Percentiles rank a stretch among this genome's conserved stretches.
phyloP scores from a whole-genome alignment of 2,113 vertebrate species.

The Microtus montanus region DNA sequence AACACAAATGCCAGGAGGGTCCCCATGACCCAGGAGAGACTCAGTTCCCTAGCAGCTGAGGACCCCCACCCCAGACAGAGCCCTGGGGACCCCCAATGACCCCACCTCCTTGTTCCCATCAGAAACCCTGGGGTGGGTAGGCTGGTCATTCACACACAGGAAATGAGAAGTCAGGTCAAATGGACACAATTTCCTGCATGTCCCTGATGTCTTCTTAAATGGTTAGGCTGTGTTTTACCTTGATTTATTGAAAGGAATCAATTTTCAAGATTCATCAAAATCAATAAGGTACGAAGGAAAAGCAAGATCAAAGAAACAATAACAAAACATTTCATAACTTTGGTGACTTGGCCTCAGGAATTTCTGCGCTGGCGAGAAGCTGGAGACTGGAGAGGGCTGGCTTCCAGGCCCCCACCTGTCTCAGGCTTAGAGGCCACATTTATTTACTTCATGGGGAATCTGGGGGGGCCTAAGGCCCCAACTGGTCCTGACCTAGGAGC shows the following conservation, averaged over 20 bases:
- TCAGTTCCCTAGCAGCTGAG: not conserved
- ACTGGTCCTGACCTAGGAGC: not conserved
- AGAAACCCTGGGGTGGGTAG: conserved; percentile 51
- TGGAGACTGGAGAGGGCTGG: not conserved
- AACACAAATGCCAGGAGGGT: not conserved
- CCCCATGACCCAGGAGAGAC: not conserved
- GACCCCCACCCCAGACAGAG: not conserved
- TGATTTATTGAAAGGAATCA: conserved; percentile 75
- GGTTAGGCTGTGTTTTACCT: conserved; percentile 58
- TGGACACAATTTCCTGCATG: conserved; percentile 76
- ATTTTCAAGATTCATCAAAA: conserved; percentile 74
- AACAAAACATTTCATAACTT: conserved; percentile 74
- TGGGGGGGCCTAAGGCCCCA: not conserved
- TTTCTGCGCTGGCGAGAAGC: conserved; percentile 54
- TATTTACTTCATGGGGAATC: not conserved
- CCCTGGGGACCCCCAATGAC: not conserved
- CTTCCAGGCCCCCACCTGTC: not conserved
- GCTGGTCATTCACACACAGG: conserved; percentile 73
- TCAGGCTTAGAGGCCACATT: not conserved
- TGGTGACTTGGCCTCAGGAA: conserved; percentile 69
- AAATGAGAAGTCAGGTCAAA: conserved; percentile 75
- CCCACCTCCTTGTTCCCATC: not conserved
- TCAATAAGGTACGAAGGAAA: conserved; percentile 74
- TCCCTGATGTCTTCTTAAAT: conserved; percentile 72
- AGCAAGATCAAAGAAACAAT: conserved; percentile 71